Evolutionary conservation across 2,113 vertebrate genomes (phyloP).

Genomic region (Zosterops hypoxanthus): DNA sequence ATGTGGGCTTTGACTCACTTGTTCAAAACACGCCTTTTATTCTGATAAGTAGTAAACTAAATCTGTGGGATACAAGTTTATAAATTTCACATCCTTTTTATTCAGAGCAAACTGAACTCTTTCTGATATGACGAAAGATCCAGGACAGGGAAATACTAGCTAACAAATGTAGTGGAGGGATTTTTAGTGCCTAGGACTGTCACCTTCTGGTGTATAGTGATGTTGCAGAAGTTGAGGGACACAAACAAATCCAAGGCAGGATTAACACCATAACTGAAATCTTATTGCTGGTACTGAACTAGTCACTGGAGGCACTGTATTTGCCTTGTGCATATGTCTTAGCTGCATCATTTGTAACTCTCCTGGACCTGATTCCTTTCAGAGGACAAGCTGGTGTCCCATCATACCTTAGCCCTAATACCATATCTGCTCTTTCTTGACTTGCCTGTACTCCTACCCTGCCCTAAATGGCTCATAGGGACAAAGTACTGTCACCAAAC

Average conservation of each 20-base stretch:
- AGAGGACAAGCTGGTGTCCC: not conserved
- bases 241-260: not conserved
- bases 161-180: not conserved
- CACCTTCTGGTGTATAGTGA: not conserved
- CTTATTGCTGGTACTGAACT: not conserved
- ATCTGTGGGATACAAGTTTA: not conserved
- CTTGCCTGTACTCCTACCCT: not conserved
- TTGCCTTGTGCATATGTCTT: not conserved
- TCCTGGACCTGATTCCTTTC: not conserved
- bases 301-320: not conserved
- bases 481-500: not conserved
- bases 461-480: not conserved
- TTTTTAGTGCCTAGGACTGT: not conserved
- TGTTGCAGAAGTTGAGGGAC: not conserved
- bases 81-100: constrained; percentile 5
- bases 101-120: not conserved
- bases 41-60: constrained; percentile 8
- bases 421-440: not conserved
- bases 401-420: not conserved
- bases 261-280: not conserved
- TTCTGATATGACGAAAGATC: not conserved
- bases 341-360: not conserved
- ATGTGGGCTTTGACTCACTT: not conserved
- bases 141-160: not conserved
- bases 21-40: constrained; percentile 6